Percentiles rank a stretch among this genome's conserved stretches.
Evolutionary conservation across 2,797 vertebrate species (phyloP).

Genomic region (Epinephelus awoara): DNA sequence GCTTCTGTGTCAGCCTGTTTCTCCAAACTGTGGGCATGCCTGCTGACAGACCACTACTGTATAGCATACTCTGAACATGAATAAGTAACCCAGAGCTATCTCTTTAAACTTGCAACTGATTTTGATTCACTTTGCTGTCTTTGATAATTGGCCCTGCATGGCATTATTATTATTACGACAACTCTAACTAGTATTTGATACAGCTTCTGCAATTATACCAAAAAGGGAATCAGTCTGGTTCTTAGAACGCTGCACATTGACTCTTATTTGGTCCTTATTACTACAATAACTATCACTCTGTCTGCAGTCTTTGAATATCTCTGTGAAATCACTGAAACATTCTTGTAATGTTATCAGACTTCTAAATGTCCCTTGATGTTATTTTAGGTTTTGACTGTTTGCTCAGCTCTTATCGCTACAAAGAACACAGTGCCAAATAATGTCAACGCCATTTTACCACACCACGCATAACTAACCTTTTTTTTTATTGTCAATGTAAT

Average conservation of each 20-base stretch:
- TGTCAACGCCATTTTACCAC: constrained; percentile 53
- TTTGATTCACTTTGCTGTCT: constrained; percentile 26
- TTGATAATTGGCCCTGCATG: constrained; percentile 20
- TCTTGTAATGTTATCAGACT: constrained; percentile 41
- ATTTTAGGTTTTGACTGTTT: constrained; percentile 52
- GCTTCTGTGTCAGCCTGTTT: too few relatives aligned
- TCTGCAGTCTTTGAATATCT: constrained; percentile 44
- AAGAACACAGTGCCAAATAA: constrained; percentile 63
- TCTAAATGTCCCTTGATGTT: constrained; percentile 42
- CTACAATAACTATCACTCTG: constrained; percentile 17
- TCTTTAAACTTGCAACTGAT: neutral
- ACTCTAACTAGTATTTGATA: constrained; percentile 10
- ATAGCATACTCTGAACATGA: too few relatives aligned
- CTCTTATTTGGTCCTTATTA: constrained; percentile 37
- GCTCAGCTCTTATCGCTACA: constrained; percentile 38
- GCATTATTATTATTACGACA: constrained; percentile 7
- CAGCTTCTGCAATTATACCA: constrained; percentile 27
- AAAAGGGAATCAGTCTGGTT: constrained; percentile 63
- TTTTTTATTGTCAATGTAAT: constrained; percentile 52
- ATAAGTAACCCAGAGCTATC: too few relatives aligned
- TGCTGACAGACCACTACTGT: too few relatives aligned
- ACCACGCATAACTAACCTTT: constrained; percentile 40
- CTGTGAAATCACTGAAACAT: constrained; percentile 46
- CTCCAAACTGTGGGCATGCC: too few relatives aligned
- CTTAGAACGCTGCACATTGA: constrained; percentile 62